Evolutionary conservation across 2,113 vertebrate genomes (phyloP).

Genomic region (Tragelaphus scriptus): DNA sequence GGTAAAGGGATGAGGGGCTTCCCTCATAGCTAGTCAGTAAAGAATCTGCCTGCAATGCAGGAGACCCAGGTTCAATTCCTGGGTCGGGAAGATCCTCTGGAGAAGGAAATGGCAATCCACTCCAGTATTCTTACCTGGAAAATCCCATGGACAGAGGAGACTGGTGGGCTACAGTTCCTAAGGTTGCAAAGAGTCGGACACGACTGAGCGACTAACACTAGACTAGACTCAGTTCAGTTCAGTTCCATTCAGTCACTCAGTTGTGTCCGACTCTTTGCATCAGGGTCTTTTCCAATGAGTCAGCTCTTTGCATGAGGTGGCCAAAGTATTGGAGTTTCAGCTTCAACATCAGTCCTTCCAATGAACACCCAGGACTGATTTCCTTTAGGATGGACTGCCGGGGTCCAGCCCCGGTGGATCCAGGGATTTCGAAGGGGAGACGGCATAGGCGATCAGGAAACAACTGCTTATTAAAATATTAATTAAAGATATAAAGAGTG

Average conservation of each 20-base stretch:
- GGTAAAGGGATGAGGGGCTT: neutral
- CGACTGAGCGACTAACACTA: neutral
- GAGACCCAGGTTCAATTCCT: neutral
- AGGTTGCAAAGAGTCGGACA: neutral
- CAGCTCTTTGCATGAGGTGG: rapidly evolving
- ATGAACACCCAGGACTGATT: neutral
- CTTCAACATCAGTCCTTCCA: neutral
- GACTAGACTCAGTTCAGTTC: neutral
- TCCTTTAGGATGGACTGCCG: neutral
- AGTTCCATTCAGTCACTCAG: neutral
- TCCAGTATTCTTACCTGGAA: neutral
- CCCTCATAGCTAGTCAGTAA: neutral
- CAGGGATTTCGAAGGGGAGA: too few species aligned
- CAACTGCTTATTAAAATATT: too few species aligned
- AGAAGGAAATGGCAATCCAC: neutral
- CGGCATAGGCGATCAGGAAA: too few species aligned
- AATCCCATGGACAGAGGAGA: neutral
- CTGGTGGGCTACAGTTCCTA: neutral
- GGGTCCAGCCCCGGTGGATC: too few species aligned
- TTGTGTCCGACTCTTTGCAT: neutral
- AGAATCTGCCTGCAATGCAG: neutral
- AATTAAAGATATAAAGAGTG: too few species aligned
- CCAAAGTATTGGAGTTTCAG: neutral
- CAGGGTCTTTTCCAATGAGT: neutral
- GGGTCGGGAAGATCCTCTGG: neutral